Base-by-base conservation (phyloP, 2,113 vertebrate species). In the Fregetta grallaria region DNA sequence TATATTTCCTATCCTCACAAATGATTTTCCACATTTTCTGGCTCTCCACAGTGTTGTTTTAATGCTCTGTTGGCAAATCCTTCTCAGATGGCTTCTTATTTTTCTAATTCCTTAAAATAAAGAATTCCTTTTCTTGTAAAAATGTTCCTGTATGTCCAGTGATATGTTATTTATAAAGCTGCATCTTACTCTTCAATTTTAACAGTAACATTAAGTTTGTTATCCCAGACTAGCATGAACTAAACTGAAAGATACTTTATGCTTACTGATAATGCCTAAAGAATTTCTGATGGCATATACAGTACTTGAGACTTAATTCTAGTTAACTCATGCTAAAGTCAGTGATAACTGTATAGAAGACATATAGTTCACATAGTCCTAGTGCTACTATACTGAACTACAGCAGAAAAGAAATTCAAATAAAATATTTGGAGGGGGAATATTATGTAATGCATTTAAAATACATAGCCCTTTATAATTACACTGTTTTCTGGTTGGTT, bases 11-110 rank as follows among this genome's bases (percentile, higher is more conserved):
- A 62, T 34, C 1, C 2, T 50, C n/a, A 91, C 32, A 96, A 94
- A 79, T 34, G 15, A 34, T 94, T 95, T 96, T 88, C 81, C 92
- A 95, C 71, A 76, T 76, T 94, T 95, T 90, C 75, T 94, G 56
- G 26, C 67, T 50, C 50, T 83, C 38, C 36, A 34, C 13, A 55
- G 14, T 66, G 59, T 68, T 88, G 27, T 65, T 93, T 94, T 83
- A 88, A 76, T 62, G n/a, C 5, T 92, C 13, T 50, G 4, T 56
- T 63, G 16, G 56, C 47, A 92, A 92, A 63, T 63, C 18, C 23
- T 88, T 90, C 81, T 88, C 47, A n/a, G 34, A 26, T 59, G n/a
- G 11, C 42, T 83, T 50, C n/a, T 88, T 91, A 23, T 32, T 21
- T 47, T 88, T 83, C 29, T 70, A 70, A 67, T 9, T 36, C 11